Evolutionary conservation across 2,113 vertebrate species (phyloP), one percentile per base, ranked within the genome.

Genomic region (Xenopus laevis): DNA sequence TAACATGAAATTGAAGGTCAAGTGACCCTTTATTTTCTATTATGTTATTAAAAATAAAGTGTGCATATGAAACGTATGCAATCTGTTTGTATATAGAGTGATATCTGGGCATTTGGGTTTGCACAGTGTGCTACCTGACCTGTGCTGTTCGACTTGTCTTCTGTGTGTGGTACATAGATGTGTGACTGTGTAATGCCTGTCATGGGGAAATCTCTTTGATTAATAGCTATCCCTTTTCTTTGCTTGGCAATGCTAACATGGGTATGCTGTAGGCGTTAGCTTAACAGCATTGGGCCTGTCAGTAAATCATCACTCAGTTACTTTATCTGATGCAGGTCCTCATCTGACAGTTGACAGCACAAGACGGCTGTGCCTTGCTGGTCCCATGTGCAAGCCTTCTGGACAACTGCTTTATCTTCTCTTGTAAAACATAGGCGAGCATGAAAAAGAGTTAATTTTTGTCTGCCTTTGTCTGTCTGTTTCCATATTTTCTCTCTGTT

Each of bases 361-460:
- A 65, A 89, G 84, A 81, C 88, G 87, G 85, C 87, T 81, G 87
- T 79, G 88, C 87, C 91, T 87, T 88, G 84, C 86, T 92, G 92
- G 92, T 91, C 88, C 91, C 87, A 88, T 90, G 88, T 91, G 92
- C 90, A 91, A 84, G 85, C 89, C 88, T 86, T 89, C 89, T 89
- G 90, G 85, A 91, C 90, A 85, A 82, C 87, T 91, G 90, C 91
- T 92, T 92, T 90, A 92, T 93, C 88, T 91, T 81, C 89, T 88
- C 86, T 89, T 88, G 89, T 94, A 93, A 95, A 93, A 91, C 91
- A 90, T 88, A 89, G 86, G 87, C 88, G 88, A 89, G 79, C 81
- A 88, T 88, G 90, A 94, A 88, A 94, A 93, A 91, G 92, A 93
- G 91, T 92, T 94, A 93, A 95, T 94, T 88, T 91, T 93, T 91